phyloP scores from a whole-genome alignment of 2,797 vertebrate species.

The Danio aesculapii region DNA sequence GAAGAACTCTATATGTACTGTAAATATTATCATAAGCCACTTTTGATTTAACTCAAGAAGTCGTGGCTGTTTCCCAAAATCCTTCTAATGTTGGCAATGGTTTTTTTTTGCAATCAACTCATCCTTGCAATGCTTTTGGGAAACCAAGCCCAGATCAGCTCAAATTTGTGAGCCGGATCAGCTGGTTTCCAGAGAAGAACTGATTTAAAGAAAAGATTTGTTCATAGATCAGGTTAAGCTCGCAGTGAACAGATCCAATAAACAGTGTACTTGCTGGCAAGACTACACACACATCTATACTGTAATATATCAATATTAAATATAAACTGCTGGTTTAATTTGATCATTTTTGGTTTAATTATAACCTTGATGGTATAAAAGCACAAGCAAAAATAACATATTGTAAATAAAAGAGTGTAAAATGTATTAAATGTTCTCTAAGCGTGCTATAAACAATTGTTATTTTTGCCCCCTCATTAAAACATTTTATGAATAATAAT shows the following conservation, averaged over 20 bases:
- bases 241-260: neutral
- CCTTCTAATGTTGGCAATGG: neutral
- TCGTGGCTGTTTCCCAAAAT: too few species aligned
- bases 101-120: neutral
- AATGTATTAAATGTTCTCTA: too few species aligned
- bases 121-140: neutral
- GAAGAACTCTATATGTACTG: too few species aligned
- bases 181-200: neutral
- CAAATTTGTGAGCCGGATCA: neutral
- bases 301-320: neutral
- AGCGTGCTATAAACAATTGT: too few species aligned
- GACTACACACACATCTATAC: neutral
- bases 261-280: neutral
- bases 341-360: neutral
- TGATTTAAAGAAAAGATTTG: neutral
- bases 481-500: too few species aligned
- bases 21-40: too few species aligned
- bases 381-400: neutral
- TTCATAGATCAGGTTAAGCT: neutral
- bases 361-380: too few species aligned
- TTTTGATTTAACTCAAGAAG: too few species aligned
- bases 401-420: too few species aligned
- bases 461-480: too few species aligned
- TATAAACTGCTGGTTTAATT: neutral
- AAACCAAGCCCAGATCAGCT: neutral